Evolutionary conservation across 2,888 invertebrate genomes (phyloP).

Genomic region (Drosophila kambysellisi): DNA sequence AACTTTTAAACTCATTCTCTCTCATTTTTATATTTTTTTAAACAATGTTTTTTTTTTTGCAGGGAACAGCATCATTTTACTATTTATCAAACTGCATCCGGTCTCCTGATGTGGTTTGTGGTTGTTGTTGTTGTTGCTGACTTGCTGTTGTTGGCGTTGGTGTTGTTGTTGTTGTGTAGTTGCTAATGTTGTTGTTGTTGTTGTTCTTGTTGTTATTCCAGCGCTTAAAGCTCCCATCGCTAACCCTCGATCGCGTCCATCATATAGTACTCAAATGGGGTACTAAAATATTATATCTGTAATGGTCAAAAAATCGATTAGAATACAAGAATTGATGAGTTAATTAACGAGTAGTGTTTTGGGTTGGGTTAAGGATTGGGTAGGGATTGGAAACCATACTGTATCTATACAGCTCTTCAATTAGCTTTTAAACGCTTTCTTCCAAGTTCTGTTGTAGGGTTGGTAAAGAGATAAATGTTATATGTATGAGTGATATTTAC

Average conservation of each 20-base stretch:
- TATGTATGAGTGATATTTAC: conserved; percentile 62
- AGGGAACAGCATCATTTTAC: conserved; percentile 53
- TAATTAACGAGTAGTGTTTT: background rate
- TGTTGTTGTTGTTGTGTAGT: conserved; percentile 25
- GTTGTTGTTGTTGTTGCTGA: conserved; percentile 33
- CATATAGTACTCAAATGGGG: conserved; percentile 74
- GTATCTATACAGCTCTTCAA: too few relatives aligned
- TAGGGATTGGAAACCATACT: background rate
- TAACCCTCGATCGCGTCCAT: conserved; percentile 54
- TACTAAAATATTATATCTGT: conserved; percentile 79
- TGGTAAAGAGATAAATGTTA: background rate
- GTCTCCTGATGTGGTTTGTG: conserved; percentile 33
- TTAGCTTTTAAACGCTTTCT: background rate
- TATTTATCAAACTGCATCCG: conserved; percentile 42
- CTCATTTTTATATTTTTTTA: conserved; percentile 28
- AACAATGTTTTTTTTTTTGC: conserved; percentile 39
- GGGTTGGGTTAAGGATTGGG: background rate
- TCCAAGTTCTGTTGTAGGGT: background rate
- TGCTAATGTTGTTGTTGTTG: conserved; percentile 8
- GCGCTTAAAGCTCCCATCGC: conserved; percentile 32
- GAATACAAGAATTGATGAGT: background rate
- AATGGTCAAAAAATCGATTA: conserved; percentile 41
- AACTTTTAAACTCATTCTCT: conserved; percentile 39
- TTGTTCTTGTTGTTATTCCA: conserved; percentile 29
- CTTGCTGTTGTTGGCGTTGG: too few relatives aligned